A percentile compares a stretch with the other conserved stretches of the same genome.
Conservation (phyloP, 2,797 vertebrate species). For the Pipistrellus pygmaeus region DNA sequence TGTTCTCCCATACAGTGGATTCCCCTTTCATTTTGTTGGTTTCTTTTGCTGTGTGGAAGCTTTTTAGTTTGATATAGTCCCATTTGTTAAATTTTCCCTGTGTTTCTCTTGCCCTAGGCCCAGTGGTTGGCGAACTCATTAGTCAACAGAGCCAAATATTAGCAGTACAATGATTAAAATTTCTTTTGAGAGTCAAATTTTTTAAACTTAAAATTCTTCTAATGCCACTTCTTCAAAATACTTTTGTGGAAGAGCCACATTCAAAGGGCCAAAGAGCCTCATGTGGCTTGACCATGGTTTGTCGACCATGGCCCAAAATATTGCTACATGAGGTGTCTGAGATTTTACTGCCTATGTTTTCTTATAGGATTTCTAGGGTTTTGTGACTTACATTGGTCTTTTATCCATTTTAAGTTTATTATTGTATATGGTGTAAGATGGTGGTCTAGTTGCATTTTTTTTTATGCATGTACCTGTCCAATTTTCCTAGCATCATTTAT, state of each 20-base stretch:
- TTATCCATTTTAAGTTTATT: background rate
- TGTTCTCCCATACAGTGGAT: background rate
- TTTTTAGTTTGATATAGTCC: background rate
- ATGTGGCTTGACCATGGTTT: no score
- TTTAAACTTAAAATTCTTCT: no score
- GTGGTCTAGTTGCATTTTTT: background rate
- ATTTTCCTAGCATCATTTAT: background rate
- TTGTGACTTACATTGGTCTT: background rate
- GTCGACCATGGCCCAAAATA: background rate
- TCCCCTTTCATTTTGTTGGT: background rate
- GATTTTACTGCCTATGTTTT: background rate
- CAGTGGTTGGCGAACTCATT: no score
- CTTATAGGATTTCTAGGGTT: background rate
- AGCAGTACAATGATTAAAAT: no score
- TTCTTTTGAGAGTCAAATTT: no score
- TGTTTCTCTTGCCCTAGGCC: background rate
- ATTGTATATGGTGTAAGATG: background rate
- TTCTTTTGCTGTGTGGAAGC: background rate
- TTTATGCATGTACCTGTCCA: background rate
- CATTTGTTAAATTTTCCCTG: background rate
- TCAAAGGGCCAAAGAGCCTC: no score
- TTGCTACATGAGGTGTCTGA: background rate
- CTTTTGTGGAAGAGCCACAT: no score
- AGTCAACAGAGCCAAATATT: no score
- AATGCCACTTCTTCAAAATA: no score